Evolutionary conservation across 2,113 vertebrate genomes (phyloP).

Genomic region (Amblyopsis rosae): DNA sequence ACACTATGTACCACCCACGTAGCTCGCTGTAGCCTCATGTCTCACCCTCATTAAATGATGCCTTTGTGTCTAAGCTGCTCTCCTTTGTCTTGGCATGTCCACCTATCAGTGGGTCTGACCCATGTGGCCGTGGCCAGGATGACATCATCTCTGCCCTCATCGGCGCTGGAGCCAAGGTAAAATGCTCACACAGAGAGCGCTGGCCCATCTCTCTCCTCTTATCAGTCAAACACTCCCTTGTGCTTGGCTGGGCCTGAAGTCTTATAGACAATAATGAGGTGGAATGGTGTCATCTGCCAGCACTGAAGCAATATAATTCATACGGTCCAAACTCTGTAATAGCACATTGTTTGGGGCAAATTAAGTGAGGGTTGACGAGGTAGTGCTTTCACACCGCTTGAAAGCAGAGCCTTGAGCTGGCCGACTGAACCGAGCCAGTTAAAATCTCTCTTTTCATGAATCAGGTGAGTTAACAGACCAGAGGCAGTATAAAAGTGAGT

Average conservation of each 20-base stretch:
- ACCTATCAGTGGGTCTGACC: constrained; percentile 69
- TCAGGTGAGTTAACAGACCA: constrained; percentile 71
- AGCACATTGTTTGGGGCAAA: constrained; percentile 75
- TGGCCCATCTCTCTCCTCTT: constrained; percentile 57
- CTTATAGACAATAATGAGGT: constrained; percentile 74
- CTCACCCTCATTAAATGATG: constrained; percentile 73
- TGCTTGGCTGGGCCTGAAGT: constrained; percentile 60
- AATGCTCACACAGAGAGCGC: constrained; percentile 63
- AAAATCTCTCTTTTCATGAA: constrained; percentile 69
- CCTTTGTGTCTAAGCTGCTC: constrained; percentile 66
- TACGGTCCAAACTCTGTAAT: constrained; percentile 68
- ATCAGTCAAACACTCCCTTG: constrained; percentile 75
- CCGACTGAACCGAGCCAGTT: constrained; percentile 57
- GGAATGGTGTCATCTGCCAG: constrained; percentile 66
- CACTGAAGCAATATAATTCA: constrained; percentile 70
- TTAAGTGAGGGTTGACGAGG: constrained; percentile 63
- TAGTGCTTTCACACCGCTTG: constrained; percentile 62
- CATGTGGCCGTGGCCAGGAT: constrained; percentile 65
- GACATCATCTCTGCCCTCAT: constrained; percentile 75
- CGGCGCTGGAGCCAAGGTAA: constrained; percentile 68
- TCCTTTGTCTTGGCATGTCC: constrained; percentile 69
- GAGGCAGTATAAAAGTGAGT: constrained; percentile 41
- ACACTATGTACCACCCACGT: constrained; percentile 77
- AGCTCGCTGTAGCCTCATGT: constrained; percentile 64
- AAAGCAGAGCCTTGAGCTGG: constrained; percentile 65